A percentile compares a stretch with the other conserved stretches of the same genome.
Evolutionary conservation across 2,888 invertebrate genomes (phyloP).

Genomic region (Drosophila kambysellisi): DNA sequence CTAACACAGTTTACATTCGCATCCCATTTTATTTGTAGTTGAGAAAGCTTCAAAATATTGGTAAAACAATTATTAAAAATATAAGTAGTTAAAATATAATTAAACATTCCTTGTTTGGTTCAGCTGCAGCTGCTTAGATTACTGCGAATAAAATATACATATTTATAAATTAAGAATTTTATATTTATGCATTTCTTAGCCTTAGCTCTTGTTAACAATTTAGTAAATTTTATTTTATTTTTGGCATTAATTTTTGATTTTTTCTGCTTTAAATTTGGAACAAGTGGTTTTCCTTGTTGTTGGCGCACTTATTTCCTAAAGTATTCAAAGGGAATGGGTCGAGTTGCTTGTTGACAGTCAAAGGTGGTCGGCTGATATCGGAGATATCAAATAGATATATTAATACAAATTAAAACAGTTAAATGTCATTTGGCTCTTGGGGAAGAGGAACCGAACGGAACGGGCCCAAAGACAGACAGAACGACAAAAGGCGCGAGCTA

Average conservation of each 20-base stretch:
- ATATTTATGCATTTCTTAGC: not conserved
- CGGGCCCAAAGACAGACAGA: slow-evolving; percentile 8
- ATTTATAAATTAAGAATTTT: not conserved
- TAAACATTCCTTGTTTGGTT: not conserved
- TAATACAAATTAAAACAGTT: slow-evolving; percentile 60
- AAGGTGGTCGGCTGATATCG: slow-evolving; percentile 11
- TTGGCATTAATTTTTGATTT: too few relatives aligned
- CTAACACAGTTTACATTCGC: not conserved
- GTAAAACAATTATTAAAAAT: not conserved
- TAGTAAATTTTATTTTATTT: not conserved
- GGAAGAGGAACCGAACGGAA: slow-evolving; percentile 8
- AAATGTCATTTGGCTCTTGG: slow-evolving; percentile 47
- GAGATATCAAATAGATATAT: slow-evolving; percentile 19
- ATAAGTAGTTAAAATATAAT: not conserved
- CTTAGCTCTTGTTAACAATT: not conserved
- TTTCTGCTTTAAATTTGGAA: too few relatives aligned
- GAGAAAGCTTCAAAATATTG: not conserved
- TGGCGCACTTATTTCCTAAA: too few relatives aligned
- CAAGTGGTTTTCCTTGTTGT: too few relatives aligned
- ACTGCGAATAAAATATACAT: not conserved
- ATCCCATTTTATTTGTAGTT: not conserved
- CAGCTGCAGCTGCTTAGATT: not conserved
- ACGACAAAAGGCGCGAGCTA: slow-evolving; percentile 61
- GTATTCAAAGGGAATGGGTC: not conserved
- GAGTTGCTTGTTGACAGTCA: not conserved